These are phyloP conservation scores for Antheraea yamamai DNA, from an alignment of 2,888 invertebrate species.

Conservation along the genomic window DNA sequence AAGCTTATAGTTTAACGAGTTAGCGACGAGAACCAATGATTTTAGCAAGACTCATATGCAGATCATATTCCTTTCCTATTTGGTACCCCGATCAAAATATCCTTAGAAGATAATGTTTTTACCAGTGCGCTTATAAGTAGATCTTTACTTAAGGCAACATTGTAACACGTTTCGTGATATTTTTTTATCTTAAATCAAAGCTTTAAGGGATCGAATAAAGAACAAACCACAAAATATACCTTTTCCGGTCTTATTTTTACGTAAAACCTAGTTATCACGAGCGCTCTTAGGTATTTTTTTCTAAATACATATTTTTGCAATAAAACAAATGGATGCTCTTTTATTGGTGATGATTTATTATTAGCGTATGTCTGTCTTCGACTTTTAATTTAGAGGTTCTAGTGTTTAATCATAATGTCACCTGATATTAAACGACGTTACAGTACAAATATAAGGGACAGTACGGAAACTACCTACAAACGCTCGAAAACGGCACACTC, in stretches of 20 bases:
- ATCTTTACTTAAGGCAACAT: neutral
- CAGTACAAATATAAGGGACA: too few relatives aligned
- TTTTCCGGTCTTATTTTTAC: neutral
- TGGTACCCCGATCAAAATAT: neutral
- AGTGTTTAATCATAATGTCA: too few relatives aligned
- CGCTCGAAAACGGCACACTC: too few relatives aligned
- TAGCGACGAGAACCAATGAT: neutral
- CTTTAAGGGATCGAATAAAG: neutral
- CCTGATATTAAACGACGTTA: too few relatives aligned
- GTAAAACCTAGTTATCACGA: too few relatives aligned
- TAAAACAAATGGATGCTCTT: neutral
- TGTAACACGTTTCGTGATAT: neutral
- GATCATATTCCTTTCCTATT: neutral
- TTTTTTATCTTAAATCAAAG: neutral
- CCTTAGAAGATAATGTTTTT: neutral
- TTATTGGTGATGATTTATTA: neutral
- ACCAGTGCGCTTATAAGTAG: neutral
- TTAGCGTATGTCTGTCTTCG: too few relatives aligned
- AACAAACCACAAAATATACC: neutral
- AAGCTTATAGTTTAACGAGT: neutral
- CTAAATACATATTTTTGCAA: neutral
- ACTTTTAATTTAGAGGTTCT: too few relatives aligned
- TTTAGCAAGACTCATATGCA: neutral
- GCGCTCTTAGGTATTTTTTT: too few relatives aligned
- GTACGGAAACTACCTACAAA: too few relatives aligned